Conservation (phyloP, 2,797 vertebrate genomes). For the Poliocrania exsul region DNA sequence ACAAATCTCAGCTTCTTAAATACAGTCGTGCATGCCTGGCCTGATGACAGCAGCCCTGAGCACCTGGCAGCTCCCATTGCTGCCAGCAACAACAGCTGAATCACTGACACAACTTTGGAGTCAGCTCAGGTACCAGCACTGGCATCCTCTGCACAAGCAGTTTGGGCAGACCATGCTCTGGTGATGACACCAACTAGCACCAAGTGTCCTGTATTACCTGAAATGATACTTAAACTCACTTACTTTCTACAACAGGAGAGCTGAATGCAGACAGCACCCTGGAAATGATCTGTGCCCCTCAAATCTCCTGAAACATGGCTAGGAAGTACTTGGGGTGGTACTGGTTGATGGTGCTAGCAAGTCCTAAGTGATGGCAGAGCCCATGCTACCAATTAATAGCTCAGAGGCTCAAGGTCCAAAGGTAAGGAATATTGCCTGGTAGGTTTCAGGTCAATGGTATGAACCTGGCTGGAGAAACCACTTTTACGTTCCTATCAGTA, state of each 20-base stretch:
- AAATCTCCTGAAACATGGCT: background rate
- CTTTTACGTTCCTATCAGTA: background rate
- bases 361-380: background rate
- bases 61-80: background rate
- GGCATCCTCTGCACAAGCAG: background rate
- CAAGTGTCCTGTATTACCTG: background rate
- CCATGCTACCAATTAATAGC: background rate
- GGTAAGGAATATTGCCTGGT: background rate
- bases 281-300: background rate
- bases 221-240: background rate
- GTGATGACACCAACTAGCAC: background rate
- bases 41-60: background rate
- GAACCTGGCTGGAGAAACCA: background rate
- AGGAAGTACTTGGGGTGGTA: background rate
- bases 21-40: background rate
- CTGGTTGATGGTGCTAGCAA: background rate
- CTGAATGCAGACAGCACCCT: background rate
- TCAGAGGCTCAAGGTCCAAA: background rate
- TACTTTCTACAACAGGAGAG: background rate
- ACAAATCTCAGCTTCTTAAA: slow-evolving; percentile 34
- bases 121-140: background rate
- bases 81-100: background rate
- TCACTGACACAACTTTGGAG: background rate
- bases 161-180: background rate
- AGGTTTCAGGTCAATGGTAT: background rate